A percentile compares a stretch with the other conserved stretches of the same genome.
These are phyloP conservation scores for Lamellibrachia columna DNA, from an alignment of 2,888 invertebrate genomes.

Conservation along the genomic window DNA sequence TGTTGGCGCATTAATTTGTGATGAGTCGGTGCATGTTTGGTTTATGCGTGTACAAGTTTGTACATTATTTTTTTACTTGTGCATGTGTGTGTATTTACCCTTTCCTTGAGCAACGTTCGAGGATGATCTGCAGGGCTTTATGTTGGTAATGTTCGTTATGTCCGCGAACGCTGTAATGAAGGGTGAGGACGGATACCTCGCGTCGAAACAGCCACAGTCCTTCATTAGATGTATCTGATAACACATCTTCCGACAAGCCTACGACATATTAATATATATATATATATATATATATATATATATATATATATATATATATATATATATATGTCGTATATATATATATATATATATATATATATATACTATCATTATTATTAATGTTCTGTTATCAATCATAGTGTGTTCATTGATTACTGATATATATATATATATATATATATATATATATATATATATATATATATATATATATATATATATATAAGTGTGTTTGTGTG, in stretches of 20 bases:
- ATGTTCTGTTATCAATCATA: no score
- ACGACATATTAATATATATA: conserved; percentile 41
- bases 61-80: background rate
- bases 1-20: background rate
- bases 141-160: background rate
- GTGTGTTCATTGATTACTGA: no score
- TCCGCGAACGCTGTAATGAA: conserved; percentile 18
- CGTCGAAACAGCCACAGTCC: conserved; percentile 56
- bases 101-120: background rate
- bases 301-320: no score
- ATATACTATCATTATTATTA: background rate
- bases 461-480: no score
- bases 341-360: background rate
- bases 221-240: conserved; percentile 54
- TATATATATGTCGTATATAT: background rate
- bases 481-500: no score
- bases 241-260: conserved; percentile 65
- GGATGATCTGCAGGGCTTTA: background rate
- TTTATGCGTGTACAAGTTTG: no score
- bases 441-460: no score
- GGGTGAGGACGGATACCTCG: conserved; percentile 41
- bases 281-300: background rate
- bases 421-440: no score
- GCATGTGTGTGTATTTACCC: background rate
- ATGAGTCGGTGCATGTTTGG: no score